Evolutionary conservation across 2,888 invertebrate species (phyloP).

Genomic region (Drosophila nigricruria): DNA sequence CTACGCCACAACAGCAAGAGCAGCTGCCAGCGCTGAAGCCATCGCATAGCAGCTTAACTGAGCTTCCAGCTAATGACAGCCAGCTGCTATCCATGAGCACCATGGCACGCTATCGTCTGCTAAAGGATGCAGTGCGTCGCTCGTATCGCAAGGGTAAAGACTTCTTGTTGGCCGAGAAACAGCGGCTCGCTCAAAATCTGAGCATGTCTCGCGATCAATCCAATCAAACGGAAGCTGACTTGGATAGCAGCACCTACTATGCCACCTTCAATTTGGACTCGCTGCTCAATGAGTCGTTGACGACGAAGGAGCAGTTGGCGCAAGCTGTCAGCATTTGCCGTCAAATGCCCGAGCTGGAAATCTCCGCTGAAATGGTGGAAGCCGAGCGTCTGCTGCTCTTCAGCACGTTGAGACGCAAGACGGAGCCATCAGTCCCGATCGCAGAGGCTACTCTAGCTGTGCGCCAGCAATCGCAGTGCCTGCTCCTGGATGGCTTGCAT

Average conservation of each 20-base stretch:
- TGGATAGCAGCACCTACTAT: conserved; percentile 63
- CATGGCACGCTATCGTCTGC: conserved; percentile 73
- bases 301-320: conserved; percentile 83
- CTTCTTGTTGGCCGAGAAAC: conserved; percentile 76
- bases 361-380: conserved; percentile 86
- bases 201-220: conserved; percentile 66
- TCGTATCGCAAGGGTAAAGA: conserved; percentile 83
- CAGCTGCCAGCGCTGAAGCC: conserved; percentile 38
- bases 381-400: conserved; percentile 86
- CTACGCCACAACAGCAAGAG: conserved; percentile 66
- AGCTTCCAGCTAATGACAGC: conserved; percentile 56
- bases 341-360: conserved; percentile 85
- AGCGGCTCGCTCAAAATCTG: conserved; percentile 71
- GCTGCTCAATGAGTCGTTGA: conserved; percentile 71
- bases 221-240: conserved; percentile 62
- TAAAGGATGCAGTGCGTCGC: conserved; percentile 82
- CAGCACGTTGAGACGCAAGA: conserved; percentile 73
- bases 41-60: conserved; percentile 56
- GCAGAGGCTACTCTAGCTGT: conserved; percentile 21
- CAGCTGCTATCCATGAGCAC: conserved; percentile 64
- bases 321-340: conserved; percentile 86
- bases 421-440: not conserved
- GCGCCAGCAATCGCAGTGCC: conserved; percentile 45
- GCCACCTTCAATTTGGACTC: conserved; percentile 72
- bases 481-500: conserved; percentile 77